Percentiles rank a stretch among this genome's conserved stretches.
These are phyloP conservation scores for Baryphthengus martii DNA, from an alignment of 2,113 vertebrate species.

Conservation along the genomic window DNA sequence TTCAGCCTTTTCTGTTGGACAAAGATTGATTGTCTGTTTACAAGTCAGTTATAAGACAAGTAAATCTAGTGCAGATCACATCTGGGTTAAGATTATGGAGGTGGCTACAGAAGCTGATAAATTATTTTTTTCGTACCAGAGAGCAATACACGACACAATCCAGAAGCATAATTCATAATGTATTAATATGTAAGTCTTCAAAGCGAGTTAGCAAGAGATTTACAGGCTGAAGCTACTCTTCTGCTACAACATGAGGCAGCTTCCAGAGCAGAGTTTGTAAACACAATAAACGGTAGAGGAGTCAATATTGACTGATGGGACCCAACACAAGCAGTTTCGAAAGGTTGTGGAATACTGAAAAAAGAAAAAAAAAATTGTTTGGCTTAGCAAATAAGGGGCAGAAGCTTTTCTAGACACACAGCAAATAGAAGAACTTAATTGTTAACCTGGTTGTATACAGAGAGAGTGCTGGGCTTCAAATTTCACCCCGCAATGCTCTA, in stretches of 20 bases:
- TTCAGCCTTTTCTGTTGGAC: background rate
- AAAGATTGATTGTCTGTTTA: background rate
- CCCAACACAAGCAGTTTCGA: background rate
- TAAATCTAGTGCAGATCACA: background rate
- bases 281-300: background rate
- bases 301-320: background rate
- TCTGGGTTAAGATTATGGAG: background rate
- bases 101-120: background rate
- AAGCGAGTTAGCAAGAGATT: constrained; percentile 49
- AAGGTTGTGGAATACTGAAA: background rate
- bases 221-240: constrained; percentile 16
- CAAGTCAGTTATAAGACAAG: constrained; percentile 8
- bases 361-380: background rate
- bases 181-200: constrained; percentile 40
- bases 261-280: constrained; percentile 24
- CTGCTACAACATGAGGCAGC: constrained; percentile 6
- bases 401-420: background rate
- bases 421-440: background rate
- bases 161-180: constrained; percentile 19
- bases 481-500: background rate
- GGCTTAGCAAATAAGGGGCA: background rate
- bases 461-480: background rate
- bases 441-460: background rate
- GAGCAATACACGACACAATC: background rate
- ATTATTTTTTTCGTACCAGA: background rate